These are phyloP conservation scores for Charina bottae DNA, from an alignment of 2,113 vertebrate genomes.

Conservation along the genomic window DNA sequence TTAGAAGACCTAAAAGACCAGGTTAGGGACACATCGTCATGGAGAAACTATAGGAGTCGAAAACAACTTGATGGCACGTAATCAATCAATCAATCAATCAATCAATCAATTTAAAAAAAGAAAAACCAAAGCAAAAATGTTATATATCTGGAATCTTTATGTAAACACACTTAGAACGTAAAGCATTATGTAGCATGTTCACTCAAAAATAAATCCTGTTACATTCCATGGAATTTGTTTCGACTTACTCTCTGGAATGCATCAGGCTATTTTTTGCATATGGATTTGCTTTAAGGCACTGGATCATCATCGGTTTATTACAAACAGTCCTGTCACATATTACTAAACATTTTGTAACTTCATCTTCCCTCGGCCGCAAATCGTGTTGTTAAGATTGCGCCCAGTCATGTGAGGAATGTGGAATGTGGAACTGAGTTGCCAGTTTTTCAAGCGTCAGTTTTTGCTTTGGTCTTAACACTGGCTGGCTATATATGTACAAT, in stretches of 20 bases:
- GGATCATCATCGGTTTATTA: not conserved
- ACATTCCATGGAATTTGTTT: not conserved
- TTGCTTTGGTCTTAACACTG: not conserved
- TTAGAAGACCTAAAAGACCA: too few species aligned
- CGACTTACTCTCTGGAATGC: not conserved
- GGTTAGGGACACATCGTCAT: too few species aligned
- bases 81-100: not conserved
- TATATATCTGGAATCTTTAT: not conserved
- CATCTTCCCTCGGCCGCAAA: conserved; percentile 15
- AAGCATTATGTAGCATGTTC: too few species aligned
- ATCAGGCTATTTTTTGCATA: not conserved
- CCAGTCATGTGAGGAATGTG: not conserved
- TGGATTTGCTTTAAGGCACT: not conserved
- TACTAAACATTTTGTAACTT: not conserved
- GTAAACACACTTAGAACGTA: not conserved
- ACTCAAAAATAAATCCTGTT: not conserved
- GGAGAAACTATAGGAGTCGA: too few species aligned
- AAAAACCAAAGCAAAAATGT: not conserved
- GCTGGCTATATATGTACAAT: not conserved
- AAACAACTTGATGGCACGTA: too few species aligned
- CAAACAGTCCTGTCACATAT: conserved; percentile 39
- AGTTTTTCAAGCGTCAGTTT: not conserved
- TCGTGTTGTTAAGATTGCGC: not conserved
- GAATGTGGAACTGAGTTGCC: not conserved
- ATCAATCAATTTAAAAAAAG: not conserved